These are phyloP conservation scores for Oryzias sinensis DNA, from an alignment of 2,797 vertebrate species.

Conservation along the genomic window DNA sequence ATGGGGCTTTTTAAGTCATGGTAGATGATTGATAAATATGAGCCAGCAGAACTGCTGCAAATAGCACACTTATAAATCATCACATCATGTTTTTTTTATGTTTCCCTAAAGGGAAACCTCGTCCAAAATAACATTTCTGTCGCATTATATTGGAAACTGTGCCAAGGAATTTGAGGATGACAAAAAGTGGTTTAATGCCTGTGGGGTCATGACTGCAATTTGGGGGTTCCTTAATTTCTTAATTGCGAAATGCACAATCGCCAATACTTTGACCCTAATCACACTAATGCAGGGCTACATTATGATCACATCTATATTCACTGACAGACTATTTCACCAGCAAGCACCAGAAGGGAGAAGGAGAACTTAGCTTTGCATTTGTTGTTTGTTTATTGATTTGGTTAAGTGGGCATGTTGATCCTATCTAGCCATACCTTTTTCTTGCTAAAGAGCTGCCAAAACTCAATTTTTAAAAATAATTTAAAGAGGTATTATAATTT, in stretches of 20 bases:
- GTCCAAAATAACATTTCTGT: constrained; percentile 15
- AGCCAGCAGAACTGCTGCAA: constrained; percentile 18
- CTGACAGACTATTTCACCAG: neutral
- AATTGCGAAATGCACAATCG: constrained; percentile 23
- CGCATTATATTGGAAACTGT: constrained; percentile 7
- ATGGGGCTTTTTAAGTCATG: constrained; percentile 1
- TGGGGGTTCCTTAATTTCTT: too few relatives aligned
- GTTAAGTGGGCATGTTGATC: too few relatives aligned
- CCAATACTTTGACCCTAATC: constrained; percentile 15
- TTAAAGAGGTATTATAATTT: too few relatives aligned
- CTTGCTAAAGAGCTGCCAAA: too few relatives aligned
- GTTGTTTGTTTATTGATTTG: too few relatives aligned
- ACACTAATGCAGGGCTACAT: constrained; percentile 5
- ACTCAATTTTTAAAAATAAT: too few relatives aligned
- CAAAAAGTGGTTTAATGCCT: too few relatives aligned
- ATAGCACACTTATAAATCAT: constrained; percentile 13
- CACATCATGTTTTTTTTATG: constrained; percentile 11
- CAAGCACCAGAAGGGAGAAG: neutral
- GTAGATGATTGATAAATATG: constrained; percentile 16
- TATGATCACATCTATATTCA: constrained; percentile 11
- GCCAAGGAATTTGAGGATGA: neutral
- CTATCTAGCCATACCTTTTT: too few relatives aligned
- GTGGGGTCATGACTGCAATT: too few relatives aligned
- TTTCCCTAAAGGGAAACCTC: constrained; percentile 17
- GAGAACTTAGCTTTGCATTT: too few relatives aligned